These are phyloP conservation scores for Meloidogyne exigua DNA, from an alignment of 1,140 invertebrate species.

Conservation along the genomic window DNA sequence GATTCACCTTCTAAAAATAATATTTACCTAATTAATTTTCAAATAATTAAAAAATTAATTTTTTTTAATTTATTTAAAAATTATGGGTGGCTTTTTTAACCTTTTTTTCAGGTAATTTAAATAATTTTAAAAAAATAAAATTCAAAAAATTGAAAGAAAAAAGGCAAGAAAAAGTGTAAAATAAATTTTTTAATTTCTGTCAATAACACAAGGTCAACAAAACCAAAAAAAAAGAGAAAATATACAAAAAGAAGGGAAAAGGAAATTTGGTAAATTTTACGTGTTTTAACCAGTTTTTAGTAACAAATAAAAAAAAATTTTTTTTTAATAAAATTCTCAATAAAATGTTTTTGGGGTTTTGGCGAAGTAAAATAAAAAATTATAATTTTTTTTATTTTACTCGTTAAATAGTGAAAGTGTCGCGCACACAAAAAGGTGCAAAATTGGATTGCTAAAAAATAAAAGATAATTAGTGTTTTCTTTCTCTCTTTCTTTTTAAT, in stretches of 20 bases:
- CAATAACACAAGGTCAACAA: neutral
- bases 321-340: no score
- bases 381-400: neutral
- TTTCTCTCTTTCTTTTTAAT: neutral
- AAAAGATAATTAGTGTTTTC: neutral
- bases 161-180: neutral
- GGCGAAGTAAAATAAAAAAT: neutral
- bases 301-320: no score
- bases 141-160: neutral
- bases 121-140: neutral
- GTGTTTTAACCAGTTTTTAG: neutral
- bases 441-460: neutral
- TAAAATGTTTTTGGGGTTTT: neutral
- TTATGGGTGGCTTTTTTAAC: no score
- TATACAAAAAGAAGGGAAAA: neutral
- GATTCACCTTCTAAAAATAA: no score
- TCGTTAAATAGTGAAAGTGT: neutral
- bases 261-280: no score
- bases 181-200: neutral
- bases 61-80: no score
- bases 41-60: no score
- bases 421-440: neutral
- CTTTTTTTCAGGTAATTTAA: no score
- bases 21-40: no score
- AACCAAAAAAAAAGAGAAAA: no score